Conservation (phyloP, 2,113 vertebrate species). For the Odontophorus gujanensis region DNA sequence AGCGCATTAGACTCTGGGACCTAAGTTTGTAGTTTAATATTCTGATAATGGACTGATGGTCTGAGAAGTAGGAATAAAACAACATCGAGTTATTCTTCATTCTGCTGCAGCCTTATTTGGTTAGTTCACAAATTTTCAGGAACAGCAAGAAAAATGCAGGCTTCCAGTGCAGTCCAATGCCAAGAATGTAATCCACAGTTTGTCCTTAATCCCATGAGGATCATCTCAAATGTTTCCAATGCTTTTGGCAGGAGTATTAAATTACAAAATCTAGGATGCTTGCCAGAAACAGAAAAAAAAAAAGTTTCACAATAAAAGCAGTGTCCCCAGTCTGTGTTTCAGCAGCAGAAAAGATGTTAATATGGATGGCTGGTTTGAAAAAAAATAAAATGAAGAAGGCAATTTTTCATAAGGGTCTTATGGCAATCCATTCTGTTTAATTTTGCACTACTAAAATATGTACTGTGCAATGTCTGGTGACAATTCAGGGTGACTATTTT, state of each 20-base stretch:
- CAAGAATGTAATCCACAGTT: constrained; percentile 53
- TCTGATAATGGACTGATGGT: neutral
- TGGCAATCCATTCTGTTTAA: neutral
- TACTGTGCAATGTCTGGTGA: neutral
- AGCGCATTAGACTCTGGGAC: neutral
- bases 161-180: neutral
- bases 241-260: constrained; percentile 52
- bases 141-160: constrained; percentile 20
- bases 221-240: constrained; percentile 51
- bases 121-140: constrained; percentile 21
- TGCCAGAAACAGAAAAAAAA: constrained; percentile 12
- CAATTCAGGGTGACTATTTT: neutral
- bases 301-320: neutral
- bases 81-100: neutral
- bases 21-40: neutral
- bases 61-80: neutral
- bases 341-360: neutral
- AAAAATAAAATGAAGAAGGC: neutral
- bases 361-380: neutral
- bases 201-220: constrained; percentile 48
- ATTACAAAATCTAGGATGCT: constrained; percentile 44
- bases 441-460: neutral
- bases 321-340: neutral
- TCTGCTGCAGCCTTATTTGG: neutral
- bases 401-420: neutral